Percentiles rank a stretch among this genome's conserved stretches.
phyloP scores from a whole-genome alignment of 2,888 invertebrate species.

The Drosophila merina region DNA sequence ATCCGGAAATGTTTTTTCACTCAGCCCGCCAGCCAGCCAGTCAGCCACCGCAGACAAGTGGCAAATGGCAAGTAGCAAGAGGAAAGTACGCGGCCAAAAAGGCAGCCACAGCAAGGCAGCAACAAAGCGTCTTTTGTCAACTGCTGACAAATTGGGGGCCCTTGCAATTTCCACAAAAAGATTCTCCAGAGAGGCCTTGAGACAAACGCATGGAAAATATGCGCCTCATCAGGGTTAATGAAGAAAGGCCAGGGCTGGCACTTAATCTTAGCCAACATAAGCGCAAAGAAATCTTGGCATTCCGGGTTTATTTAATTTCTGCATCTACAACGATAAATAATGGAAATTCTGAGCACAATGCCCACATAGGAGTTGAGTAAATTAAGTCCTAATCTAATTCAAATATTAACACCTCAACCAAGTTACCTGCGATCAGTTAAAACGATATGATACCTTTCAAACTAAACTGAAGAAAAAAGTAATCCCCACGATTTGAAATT shows the following conservation, averaged over 20 bases:
- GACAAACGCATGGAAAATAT: conserved; percentile 7
- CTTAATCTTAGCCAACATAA: not conserved
- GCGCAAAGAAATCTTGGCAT: not conserved
- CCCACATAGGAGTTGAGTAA: no score
- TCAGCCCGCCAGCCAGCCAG: conserved; percentile 31
- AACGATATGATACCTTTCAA: conserved; percentile 13
- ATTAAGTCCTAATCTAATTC: not conserved
- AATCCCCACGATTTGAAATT: conserved; percentile 42
- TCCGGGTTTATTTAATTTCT: not conserved
- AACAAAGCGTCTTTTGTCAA: conserved; percentile 77
- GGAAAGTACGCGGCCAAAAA: conserved; percentile 31
- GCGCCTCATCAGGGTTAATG: conserved; percentile 31
- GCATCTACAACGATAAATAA: not conserved
- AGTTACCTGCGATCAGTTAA: not conserved
- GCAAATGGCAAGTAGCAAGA: conserved; percentile 12
- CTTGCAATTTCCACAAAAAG: conserved; percentile 54
- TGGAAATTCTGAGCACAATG: not conserved
- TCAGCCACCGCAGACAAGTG: conserved; percentile 42
- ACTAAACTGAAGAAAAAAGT: conserved; percentile 8
- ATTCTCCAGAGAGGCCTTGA: conserved; percentile 6
- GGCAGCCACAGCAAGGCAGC: conserved; percentile 21
- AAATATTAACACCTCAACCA: not conserved
- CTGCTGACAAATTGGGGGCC: conserved; percentile 74
- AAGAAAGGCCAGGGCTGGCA: conserved; percentile 8
- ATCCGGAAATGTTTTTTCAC: conserved; percentile 79